A percentile compares a stretch with the other conserved stretches of the same genome.
These are phyloP conservation scores for Panagrolaimus sp. DNA, from an alignment of 1,140 invertebrate species.

Conservation along the genomic window DNA sequence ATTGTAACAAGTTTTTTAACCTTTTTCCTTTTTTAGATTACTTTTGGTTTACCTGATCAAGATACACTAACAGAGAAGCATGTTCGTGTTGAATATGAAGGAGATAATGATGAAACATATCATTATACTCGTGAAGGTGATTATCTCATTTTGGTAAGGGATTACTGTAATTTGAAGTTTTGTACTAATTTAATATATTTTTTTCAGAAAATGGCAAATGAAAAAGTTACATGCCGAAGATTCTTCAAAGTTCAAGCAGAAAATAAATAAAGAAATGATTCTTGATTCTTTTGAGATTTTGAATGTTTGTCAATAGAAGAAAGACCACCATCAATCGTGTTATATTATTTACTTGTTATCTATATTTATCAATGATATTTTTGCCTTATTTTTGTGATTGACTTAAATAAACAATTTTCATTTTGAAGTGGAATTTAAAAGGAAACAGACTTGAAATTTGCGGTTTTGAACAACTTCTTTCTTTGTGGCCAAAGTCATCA, in stretches of 20 bases:
- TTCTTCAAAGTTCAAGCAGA: slow-evolving; percentile 28
- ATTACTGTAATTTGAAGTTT: neutral
- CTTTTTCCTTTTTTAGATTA: slow-evolving; percentile 38
- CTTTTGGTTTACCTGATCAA: slow-evolving; percentile 34
- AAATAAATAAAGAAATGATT: neutral
- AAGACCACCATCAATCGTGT: slow-evolving; percentile 14
- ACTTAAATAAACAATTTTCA: neutral
- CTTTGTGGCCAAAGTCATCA: too few species aligned
- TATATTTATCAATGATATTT: neutral
- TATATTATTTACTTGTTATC: slow-evolving; percentile 8
- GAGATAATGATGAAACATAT: slow-evolving; percentile 43
- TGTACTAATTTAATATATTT: slow-evolving; percentile 13
- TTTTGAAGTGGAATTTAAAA: too few species aligned
- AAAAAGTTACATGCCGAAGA: slow-evolving; percentile 28
- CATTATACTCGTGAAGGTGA: slow-evolving; percentile 44
- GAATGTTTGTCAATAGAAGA: neutral
- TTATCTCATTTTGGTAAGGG: slow-evolving; percentile 46
- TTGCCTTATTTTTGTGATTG: neutral
- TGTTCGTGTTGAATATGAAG: slow-evolving; percentile 41
- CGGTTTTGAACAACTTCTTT: too few species aligned
- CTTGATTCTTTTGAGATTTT: neutral
- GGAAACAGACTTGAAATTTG: too few species aligned
- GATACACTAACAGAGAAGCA: slow-evolving; percentile 44
- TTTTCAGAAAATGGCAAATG: slow-evolving; percentile 40
- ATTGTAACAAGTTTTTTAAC: neutral